Conservation (phyloP, 2,888 invertebrate species). For the Lepidochitona cinerea region DNA sequence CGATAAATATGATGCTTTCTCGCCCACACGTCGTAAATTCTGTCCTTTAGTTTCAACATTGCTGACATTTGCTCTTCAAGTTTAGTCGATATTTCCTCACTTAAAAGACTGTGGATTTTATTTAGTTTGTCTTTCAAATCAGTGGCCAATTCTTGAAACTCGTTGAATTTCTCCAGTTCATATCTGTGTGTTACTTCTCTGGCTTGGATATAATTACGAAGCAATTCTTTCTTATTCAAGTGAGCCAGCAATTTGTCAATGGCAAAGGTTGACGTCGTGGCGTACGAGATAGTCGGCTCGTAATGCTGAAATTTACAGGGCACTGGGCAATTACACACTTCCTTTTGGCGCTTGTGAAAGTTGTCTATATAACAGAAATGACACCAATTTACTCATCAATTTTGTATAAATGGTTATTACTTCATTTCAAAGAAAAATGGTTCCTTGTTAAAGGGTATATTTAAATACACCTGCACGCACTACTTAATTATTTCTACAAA, state of each 20-base stretch:
- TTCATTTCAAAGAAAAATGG: too few species aligned
- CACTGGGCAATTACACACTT: conserved; percentile 51
- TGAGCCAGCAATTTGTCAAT: conserved; percentile 39
- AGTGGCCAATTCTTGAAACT: conserved; percentile 19
- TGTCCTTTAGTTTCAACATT: conserved; percentile 21
- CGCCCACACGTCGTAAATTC: conserved; percentile 21
- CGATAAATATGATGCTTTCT: conserved; percentile 36
- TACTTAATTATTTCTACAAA: too few species aligned
- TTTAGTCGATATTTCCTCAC: conserved; percentile 18
- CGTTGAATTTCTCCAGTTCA: conserved; percentile 34
- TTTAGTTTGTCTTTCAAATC: conserved; percentile 20
- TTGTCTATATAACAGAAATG: conserved; percentile 26
- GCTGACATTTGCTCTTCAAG: conserved; percentile 30
- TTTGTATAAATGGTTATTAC: too few species aligned
- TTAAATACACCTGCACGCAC: too few species aligned
- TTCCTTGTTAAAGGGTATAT: too few species aligned
- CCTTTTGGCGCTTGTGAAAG: conserved; percentile 11
- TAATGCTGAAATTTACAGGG: conserved; percentile 51
- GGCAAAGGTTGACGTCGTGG: conserved; percentile 48
- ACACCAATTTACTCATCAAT: too few species aligned
- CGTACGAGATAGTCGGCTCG: conserved; percentile 55
- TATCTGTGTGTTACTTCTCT: conserved; percentile 44
- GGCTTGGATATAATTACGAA: conserved; percentile 27
- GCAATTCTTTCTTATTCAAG: conserved; percentile 21
- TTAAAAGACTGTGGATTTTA: conserved; percentile 25